phyloP scores from a whole-genome alignment of 2,888 invertebrate genomes.

The Dolichomitus sp. region DNA sequence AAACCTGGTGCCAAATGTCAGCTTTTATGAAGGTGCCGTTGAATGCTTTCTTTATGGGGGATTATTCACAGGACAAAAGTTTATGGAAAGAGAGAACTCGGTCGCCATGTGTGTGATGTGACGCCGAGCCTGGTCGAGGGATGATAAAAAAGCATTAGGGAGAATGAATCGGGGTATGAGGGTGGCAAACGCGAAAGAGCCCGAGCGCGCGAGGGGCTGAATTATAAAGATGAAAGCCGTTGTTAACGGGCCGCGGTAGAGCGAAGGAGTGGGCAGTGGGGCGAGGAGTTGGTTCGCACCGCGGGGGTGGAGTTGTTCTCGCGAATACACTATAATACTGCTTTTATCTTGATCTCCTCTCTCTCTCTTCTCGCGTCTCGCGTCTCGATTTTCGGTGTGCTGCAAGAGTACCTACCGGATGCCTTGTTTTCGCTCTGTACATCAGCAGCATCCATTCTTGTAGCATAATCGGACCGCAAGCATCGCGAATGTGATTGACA shows the following conservation, averaged over 20 bases:
- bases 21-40: background rate
- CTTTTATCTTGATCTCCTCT: slow-evolving; percentile 58
- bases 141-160: slow-evolving; percentile 82
- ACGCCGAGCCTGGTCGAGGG: slow-evolving; percentile 73
- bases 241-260: slow-evolving; percentile 78
- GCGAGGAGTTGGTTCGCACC: slow-evolving; percentile 55
- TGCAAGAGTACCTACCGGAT: slow-evolving; percentile 36
- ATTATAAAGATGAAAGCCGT: slow-evolving; percentile 84
- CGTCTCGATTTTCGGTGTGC: slow-evolving; percentile 23
- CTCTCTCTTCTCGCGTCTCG: slow-evolving; percentile 31
- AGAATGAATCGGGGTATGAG: slow-evolving; percentile 78
- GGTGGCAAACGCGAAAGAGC: slow-evolving; percentile 67
- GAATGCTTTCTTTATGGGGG: background rate
- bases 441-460: slow-evolving; percentile 22
- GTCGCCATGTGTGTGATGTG: slow-evolving; percentile 64
- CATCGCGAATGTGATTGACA: slow-evolving; percentile 1
- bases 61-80: background rate
- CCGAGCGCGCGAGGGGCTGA: slow-evolving; percentile 77
- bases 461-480: slow-evolving; percentile 18
- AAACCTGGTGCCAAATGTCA: background rate
- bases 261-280: slow-evolving; percentile 5
- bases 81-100: slow-evolving; percentile 19
- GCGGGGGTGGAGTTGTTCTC: slow-evolving; percentile 52
- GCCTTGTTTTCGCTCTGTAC: slow-evolving; percentile 49
- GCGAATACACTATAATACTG: slow-evolving; percentile 58